Percentiles rank a stretch among this genome's conserved stretches.
These are phyloP conservation scores for Smittia aterrima DNA, from an alignment of 2,888 invertebrate species.

Conservation along the genomic window DNA sequence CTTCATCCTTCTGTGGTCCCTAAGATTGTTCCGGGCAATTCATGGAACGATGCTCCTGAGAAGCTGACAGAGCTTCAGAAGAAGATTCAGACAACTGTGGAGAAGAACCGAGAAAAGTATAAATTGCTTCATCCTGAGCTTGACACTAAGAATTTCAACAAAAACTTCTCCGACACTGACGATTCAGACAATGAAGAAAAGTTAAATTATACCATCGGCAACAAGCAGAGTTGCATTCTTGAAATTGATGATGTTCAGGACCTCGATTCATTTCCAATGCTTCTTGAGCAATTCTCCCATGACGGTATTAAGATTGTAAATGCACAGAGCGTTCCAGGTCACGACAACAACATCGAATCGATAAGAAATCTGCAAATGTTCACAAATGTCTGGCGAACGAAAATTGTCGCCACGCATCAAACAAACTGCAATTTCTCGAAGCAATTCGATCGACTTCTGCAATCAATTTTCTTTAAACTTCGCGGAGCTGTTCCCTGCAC, in stretches of 20 bases:
- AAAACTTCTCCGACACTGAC: slow-evolving; percentile 58
- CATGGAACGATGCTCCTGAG: slow-evolving; percentile 63
- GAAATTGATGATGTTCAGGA: slow-evolving; percentile 85
- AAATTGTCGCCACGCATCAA: slow-evolving; percentile 56
- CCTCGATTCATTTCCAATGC: slow-evolving; percentile 68
- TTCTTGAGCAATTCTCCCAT: slow-evolving; percentile 72
- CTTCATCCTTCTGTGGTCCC: slow-evolving; percentile 75
- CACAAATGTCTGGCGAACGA: slow-evolving; percentile 74
- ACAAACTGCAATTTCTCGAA: slow-evolving; percentile 58
- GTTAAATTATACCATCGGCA: slow-evolving; percentile 67
- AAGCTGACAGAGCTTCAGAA: slow-evolving; percentile 68
- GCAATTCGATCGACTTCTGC: slow-evolving; percentile 60
- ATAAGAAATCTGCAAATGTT: slow-evolving; percentile 78
- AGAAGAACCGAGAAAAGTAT: slow-evolving; percentile 69
- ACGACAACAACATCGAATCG: slow-evolving; percentile 62
- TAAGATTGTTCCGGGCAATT: slow-evolving; percentile 65
- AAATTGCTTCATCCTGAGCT: slow-evolving; percentile 54
- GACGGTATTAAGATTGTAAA: slow-evolving; percentile 77
- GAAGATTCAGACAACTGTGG: slow-evolving; percentile 67
- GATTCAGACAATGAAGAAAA: slow-evolving; percentile 68
- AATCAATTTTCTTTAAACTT: slow-evolving; percentile 85
- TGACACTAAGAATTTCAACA: slow-evolving; percentile 45
- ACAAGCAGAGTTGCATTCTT: slow-evolving; percentile 76
- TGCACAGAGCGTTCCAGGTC: slow-evolving; percentile 72
- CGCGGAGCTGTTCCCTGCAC: slow-evolving; percentile 85